Evolutionary conservation across 2,797 vertebrate genomes (phyloP), one percentile per base, ranked within the genome.

Genomic region (Diplodus puntazzo): DNA sequence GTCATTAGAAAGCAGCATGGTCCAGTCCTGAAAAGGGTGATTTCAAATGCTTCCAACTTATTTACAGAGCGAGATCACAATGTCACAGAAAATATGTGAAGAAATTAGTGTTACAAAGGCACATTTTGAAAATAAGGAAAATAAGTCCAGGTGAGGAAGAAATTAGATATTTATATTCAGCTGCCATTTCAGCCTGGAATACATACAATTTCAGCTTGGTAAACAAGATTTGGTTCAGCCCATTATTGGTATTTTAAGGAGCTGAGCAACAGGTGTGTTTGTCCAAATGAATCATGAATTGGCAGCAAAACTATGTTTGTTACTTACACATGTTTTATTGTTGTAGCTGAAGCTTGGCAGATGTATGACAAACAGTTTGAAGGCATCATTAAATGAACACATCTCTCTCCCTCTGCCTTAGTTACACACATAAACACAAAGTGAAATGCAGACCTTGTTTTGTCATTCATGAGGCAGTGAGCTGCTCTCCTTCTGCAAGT

Each of bases 181-280:
- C 54, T 45, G 79, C 45, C 3, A 23, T 57, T 64, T 75, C 69
- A 72, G 55, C 17, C 20, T 59, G 43, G 20, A 16, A 52, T 43
- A 75, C 42, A 77, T 77, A 81, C 78, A 75, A 63, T 66, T 59
- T 57, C 48, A 73, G 53, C 34, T n/a, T 42, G 48, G 69, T 71
- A 84, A 84, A 86, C 55, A 77, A 67, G 58, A 76, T 73, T 60
- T 59, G 69, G 61, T 57, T 52, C 67, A 12, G 62, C 61, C 58
- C n/a, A 70, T 64, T 80, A 67, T 68, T 81, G 72, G n/a, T 64
- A 45, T 82, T 82, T 84, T 73, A 82, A 73, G 43, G 58, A 53
- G 39, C 68, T 55, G 42, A n/a, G 64, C 73, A 73, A 80, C 83
- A 83, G 72, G 77, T 82, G 73, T 58, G 53, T 78, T 72, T 76